Percentiles rank a stretch among this genome's conserved stretches.
Evolutionary conservation across 2,888 invertebrate species (phyloP).

Genomic region (Catocala nupta): DNA sequence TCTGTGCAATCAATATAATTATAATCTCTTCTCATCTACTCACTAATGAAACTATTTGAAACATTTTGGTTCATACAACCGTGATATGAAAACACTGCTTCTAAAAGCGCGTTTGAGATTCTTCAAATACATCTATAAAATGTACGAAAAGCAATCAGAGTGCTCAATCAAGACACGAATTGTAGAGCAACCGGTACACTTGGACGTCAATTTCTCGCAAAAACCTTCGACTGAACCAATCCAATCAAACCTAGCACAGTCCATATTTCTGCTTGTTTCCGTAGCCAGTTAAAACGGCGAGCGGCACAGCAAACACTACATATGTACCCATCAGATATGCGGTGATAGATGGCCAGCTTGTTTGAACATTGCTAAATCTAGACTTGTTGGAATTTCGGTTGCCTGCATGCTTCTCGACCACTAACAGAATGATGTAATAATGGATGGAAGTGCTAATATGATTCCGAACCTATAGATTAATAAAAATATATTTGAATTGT

Average conservation of each 20-base stretch:
- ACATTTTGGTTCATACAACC: no score
- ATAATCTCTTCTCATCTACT: no score
- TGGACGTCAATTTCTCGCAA: not conserved
- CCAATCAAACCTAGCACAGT: conserved; percentile 19
- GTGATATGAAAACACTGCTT: no score
- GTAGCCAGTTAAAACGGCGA: conserved; percentile 14
- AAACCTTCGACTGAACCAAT: conserved; percentile 3
- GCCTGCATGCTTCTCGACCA: not conserved
- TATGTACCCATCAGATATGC: conserved; percentile 29
- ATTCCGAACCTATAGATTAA: no score
- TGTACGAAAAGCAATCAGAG: no score
- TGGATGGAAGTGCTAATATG: not conserved
- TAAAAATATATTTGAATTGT: no score
- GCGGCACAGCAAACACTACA: conserved; percentile 17
- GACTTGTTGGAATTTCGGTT: conserved; percentile 25
- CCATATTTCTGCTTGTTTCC: conserved; percentile 20
- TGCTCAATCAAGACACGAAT: no score
- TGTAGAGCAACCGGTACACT: not conserved
- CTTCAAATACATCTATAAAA: no score
- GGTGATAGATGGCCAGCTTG: conserved; percentile 45
- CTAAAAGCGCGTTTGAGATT: no score
- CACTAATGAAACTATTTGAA: no score
- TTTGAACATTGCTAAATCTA: conserved; percentile 44
- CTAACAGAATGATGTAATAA: conserved; percentile 4
- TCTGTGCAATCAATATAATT: no score